A percentile compares a stretch with the other conserved stretches of the same genome.
Conservation (phyloP, 2,888 invertebrate species). For the Plagodis dolabraria region DNA sequence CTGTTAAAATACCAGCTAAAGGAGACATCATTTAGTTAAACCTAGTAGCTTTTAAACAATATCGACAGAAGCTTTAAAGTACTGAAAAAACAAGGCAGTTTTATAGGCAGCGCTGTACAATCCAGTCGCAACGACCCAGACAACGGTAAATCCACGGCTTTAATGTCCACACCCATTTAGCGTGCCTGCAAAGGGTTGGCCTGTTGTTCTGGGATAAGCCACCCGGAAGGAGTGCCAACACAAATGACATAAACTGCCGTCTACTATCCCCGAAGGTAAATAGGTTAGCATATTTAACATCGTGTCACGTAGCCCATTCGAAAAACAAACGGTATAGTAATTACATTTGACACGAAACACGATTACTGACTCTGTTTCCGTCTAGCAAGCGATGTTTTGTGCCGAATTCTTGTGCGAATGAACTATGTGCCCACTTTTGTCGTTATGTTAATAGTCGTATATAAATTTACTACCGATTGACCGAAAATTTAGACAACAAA, state of each 20-base stretch:
- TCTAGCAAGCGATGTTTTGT: constrained; percentile 34
- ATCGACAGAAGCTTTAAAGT: too few species aligned
- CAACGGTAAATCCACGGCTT: constrained; percentile 8
- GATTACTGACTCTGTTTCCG: constrained; percentile 45
- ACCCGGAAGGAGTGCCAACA: constrained; percentile 49
- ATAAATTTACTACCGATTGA: constrained; percentile 9
- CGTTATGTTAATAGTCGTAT: background rate
- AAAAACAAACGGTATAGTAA: constrained; percentile 50
- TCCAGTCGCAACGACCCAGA: background rate
- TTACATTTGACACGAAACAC: constrained; percentile 55
- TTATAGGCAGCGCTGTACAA: background rate
- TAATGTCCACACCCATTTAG: constrained; percentile 43
- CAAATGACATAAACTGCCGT: constrained; percentile 46
- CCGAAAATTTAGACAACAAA: constrained; percentile 1
- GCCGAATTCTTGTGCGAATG: constrained; percentile 34
- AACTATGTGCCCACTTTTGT: constrained; percentile 14
- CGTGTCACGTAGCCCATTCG: constrained; percentile 51
- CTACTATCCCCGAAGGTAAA: constrained; percentile 49
- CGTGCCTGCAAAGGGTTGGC: constrained; percentile 67
- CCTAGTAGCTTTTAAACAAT: too few species aligned
- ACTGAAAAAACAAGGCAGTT: background rate
- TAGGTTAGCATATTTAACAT: constrained; percentile 67
- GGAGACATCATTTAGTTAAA: too few species aligned
- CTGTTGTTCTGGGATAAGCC: constrained; percentile 42
- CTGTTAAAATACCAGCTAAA: too few species aligned